phyloP scores from a whole-genome alignment of 2,113 vertebrate genomes.

The Choloepus hoffmanni region DNA sequence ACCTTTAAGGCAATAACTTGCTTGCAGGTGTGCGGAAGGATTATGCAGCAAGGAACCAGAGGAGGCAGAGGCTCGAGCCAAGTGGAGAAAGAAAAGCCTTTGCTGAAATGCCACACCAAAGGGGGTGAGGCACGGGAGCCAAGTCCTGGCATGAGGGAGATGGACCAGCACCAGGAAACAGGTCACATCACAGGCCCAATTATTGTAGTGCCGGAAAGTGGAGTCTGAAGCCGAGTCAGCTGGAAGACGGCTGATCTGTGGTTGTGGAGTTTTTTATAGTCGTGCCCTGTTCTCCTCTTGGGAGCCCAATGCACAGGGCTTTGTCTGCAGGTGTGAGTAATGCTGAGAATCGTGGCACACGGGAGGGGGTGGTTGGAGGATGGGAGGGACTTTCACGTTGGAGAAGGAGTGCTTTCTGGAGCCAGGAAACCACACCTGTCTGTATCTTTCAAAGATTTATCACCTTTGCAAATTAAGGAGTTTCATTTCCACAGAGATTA shows the following conservation, averaged over 20 bases:
- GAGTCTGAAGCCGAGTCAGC: conserved; percentile 14
- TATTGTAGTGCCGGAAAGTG: not conserved
- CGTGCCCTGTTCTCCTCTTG: not conserved
- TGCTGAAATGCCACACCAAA: conserved; percentile 23
- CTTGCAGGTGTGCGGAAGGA: conserved; percentile 51
- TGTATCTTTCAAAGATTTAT: conserved; percentile 52
- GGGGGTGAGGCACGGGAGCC: not conserved
- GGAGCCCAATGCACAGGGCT: not conserved
- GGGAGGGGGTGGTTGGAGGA: not conserved
- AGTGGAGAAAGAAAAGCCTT: not conserved
- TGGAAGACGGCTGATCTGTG: not conserved
- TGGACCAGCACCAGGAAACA: conserved; percentile 34
- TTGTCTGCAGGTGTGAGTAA: conserved; percentile 18
- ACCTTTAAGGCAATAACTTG: not conserved
- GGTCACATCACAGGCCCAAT: conserved; percentile 2
- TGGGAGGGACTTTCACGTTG: not conserved
- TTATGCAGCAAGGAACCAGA: not conserved
- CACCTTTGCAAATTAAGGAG: conserved; percentile 60
- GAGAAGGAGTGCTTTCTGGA: conserved; percentile 32
- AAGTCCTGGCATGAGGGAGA: not conserved
- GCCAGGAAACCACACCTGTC: conserved; percentile 72
- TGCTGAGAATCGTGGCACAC: not conserved
- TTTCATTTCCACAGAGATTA: conserved; percentile 68
- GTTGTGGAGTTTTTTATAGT: not conserved
- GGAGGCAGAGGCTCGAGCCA: not conserved